A percentile compares a stretch with the other conserved stretches of the same genome.
phyloP scores from a whole-genome alignment of 2,888 invertebrate species.

The Drosophila hamatofila region DNA sequence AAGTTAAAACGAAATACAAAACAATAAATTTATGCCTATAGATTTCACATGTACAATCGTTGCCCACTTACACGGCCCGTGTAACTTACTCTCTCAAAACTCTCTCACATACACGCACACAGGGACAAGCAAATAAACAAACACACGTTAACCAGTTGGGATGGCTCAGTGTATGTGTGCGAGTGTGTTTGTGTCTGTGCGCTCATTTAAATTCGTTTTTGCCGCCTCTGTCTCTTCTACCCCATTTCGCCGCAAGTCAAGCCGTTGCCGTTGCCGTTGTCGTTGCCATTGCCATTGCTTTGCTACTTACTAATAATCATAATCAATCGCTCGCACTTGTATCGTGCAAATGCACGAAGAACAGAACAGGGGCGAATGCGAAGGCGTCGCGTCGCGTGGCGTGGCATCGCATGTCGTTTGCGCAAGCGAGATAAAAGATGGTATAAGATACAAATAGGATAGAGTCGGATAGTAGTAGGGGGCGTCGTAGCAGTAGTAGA shows the following conservation, averaged over 20 bases:
- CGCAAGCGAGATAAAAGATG: constrained; percentile 45
- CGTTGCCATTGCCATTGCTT: constrained; percentile 38
- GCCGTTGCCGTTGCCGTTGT: constrained; percentile 32
- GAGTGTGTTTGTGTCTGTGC: constrained; percentile 32
- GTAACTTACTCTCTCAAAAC: constrained; percentile 52
- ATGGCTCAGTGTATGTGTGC: constrained; percentile 31
- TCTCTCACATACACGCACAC: constrained; percentile 29
- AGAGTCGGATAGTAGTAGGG: constrained; percentile 7
- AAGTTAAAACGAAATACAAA: constrained; percentile 66
- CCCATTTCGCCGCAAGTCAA: constrained; percentile 59
- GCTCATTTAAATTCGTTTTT: constrained; percentile 77
- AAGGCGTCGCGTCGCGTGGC: constrained; percentile 23
- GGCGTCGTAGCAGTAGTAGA: constrained; percentile 24
- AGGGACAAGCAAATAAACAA: constrained; percentile 28
- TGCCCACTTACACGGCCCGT: constrained; percentile 63
- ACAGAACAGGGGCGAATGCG: constrained; percentile 30
- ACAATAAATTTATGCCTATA: constrained; percentile 80
- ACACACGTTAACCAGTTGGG: constrained; percentile 55
- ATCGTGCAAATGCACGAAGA: constrained; percentile 67
- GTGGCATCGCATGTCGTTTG: constrained; percentile 20
- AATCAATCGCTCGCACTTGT: constrained; percentile 80
- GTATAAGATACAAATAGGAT: constrained; percentile 28
- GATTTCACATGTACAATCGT: constrained; percentile 71
- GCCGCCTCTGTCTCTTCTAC: constrained; percentile 55
- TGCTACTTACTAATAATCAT: constrained; percentile 78